Base-by-base conservation (phyloP, 2,888 invertebrate species). In the Sinotaia quadrata region DNA sequence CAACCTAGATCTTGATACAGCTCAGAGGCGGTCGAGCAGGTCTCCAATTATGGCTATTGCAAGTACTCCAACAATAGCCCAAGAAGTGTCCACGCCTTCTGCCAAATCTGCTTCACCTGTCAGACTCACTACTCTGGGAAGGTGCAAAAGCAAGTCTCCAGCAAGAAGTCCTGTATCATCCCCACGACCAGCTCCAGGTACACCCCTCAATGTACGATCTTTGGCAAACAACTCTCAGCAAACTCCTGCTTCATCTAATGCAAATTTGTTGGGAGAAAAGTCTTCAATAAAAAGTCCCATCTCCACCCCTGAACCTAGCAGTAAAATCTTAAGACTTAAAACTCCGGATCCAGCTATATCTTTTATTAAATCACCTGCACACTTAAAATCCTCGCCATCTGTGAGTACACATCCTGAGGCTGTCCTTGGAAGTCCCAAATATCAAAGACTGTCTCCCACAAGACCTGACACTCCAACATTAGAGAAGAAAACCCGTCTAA, bases 291-390 rank as follows among this genome's bases (percentile, higher is more conserved):
- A n/a, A n/a, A n/a, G n/a, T n/a, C n/a, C 69, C 61, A 34, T 27
- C 24, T 10, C 41, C 60, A 7, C 24, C 21, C 15, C 15, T 7
- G 29, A 52, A 31, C 24, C 10, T 15, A 41, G 41, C 41, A 41
- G 41, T 54, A n/a, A 51, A 51, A 18, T 51, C 51, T 33, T 7
- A 3, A 7, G 7, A 18, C n/a, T n/a, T 21, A 27, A 24, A 21
- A 2, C 58, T 5, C 57, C 44, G 29, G 49, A 21, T 18, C 21
- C 61, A 5, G 44, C 63, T 0, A 37, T 34, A 34, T 36, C 54
- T 8, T 68, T 61, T 24, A 65, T 61, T n/a, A 49, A 27, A 5
- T 54, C 33, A 12, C 2, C 58, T 8, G 31, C 24, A 54, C n/a
- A n/a, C n/a, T n/a, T n/a, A n/a, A n/a, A n/a, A n/a, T n/a, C n/a